Percentiles rank a stretch among this genome's conserved stretches.
phyloP scores from a whole-genome alignment of 2,888 invertebrate species.

The Idaea dimidiata region DNA sequence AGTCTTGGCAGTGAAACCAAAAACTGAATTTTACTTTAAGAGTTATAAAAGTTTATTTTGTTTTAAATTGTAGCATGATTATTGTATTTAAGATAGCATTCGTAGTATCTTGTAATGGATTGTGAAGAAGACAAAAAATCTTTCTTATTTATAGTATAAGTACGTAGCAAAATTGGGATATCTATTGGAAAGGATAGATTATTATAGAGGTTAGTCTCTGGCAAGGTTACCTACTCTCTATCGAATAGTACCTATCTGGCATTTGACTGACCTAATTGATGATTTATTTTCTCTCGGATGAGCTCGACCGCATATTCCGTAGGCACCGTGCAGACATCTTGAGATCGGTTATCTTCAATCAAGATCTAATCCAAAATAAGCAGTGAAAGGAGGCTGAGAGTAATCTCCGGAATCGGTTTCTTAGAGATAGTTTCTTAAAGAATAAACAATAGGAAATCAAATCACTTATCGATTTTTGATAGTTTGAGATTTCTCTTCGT shows the following conservation, averaged over 20 bases:
- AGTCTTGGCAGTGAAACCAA: neutral
- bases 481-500: slow-evolving; percentile 55
- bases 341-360: slow-evolving; percentile 74
- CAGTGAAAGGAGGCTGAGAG: slow-evolving; percentile 64
- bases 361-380: slow-evolving; percentile 73
- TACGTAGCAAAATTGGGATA: too few relatives aligned
- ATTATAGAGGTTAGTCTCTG: neutral
- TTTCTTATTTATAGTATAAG: too few relatives aligned
- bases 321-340: slow-evolving; percentile 62
- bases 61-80: neutral
- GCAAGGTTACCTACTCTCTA: slow-evolving; percentile 42
- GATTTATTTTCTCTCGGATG: slow-evolving; percentile 74
- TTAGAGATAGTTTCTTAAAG: slow-evolving; percentile 49
- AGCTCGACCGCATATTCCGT: slow-evolving; percentile 47
- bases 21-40: neutral
- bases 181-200: too few relatives aligned
- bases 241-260: slow-evolving; percentile 43
- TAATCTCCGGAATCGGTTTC: slow-evolving; percentile 22
- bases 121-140: too few relatives aligned
- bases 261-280: slow-evolving; percentile 78
- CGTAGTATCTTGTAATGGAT: too few relatives aligned
- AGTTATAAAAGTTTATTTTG: neutral
- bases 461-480: slow-evolving; percentile 63
- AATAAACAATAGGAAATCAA: slow-evolving; percentile 68
- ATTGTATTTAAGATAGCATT: too few relatives aligned